These are phyloP conservation scores for Phymastichus coffea DNA, from an alignment of 1,140 invertebrate genomes.

Conservation along the genomic window DNA sequence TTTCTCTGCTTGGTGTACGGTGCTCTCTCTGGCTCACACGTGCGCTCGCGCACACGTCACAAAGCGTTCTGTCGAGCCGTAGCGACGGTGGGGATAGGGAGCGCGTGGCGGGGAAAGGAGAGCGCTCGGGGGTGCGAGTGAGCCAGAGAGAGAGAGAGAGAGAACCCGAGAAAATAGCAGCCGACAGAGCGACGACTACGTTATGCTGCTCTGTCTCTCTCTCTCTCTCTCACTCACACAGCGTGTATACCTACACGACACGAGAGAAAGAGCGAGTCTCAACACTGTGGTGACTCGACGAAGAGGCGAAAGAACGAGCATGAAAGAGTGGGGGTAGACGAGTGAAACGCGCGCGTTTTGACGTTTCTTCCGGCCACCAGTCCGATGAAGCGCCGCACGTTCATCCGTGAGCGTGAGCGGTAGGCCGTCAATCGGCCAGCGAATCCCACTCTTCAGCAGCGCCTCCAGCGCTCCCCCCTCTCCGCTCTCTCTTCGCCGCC, in stretches of 20 bases:
- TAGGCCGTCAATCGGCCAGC: constrained; percentile 27
- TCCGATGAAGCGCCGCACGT: constrained; percentile 33
- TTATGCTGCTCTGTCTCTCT: too few relatives aligned
- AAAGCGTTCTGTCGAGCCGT: neutral
- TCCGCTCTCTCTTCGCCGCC: neutral
- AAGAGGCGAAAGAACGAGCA: constrained; percentile 2
- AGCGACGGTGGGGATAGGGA: neutral
- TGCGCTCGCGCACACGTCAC: constrained; percentile 6
- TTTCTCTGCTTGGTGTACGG: neutral
- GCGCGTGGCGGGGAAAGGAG: neutral
- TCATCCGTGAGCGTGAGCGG: constrained; percentile 27
- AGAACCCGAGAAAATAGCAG: constrained; percentile 21
- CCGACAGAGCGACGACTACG: too few relatives aligned
- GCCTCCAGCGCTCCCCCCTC: constrained; percentile 9
- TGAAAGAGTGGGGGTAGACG: constrained; percentile 5
- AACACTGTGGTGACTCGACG: neutral
- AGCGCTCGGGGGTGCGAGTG: constrained; percentile 1
- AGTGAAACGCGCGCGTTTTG: constrained; percentile 29
- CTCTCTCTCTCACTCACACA: neutral
- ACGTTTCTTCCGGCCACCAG: constrained; percentile 30
- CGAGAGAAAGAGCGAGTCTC: constrained; percentile 15
- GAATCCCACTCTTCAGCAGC: constrained; percentile 22
- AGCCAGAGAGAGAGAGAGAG: constrained; percentile 4
- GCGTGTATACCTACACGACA: neutral
- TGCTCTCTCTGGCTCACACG: neutral